These are phyloP conservation scores for Ctena decussata DNA, from an alignment of 2,888 invertebrate species.

Conservation along the genomic window DNA sequence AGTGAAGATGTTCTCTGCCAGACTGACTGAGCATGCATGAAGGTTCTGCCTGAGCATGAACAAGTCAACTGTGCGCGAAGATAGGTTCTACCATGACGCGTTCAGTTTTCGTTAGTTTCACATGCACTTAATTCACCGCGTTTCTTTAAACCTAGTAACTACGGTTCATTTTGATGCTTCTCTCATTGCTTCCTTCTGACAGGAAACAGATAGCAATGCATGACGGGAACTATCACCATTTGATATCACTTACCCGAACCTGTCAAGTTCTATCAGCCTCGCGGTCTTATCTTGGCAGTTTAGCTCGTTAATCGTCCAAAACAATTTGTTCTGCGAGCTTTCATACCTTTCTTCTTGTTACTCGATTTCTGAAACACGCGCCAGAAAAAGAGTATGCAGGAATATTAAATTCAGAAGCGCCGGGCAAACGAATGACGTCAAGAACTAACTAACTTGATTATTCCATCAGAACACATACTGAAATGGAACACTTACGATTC, in stretches of 20 bases:
- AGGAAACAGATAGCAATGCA: slow-evolving; percentile 65
- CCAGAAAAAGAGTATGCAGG: neutral
- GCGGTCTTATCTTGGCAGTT: slow-evolving; percentile 58
- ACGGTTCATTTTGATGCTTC: slow-evolving; percentile 30
- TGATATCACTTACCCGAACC: slow-evolving; percentile 65
- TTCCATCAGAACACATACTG: too few relatives aligned
- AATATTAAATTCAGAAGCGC: too few relatives aligned
- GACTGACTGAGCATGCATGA: too few relatives aligned
- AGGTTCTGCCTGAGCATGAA: too few relatives aligned
- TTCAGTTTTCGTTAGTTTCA: too few relatives aligned
- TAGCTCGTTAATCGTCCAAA: slow-evolving; percentile 66
- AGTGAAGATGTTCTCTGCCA: too few relatives aligned
- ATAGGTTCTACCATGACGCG: too few relatives aligned
- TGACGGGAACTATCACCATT: slow-evolving; percentile 67
- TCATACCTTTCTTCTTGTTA: slow-evolving; percentile 16
- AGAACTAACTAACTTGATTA: too few relatives aligned
- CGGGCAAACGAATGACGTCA: neutral
- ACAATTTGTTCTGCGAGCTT: slow-evolving; percentile 60
- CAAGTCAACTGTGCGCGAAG: too few relatives aligned
- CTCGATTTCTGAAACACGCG: neutral
- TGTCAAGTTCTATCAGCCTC: slow-evolving; percentile 62
- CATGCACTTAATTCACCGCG: too few relatives aligned
- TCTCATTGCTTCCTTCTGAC: slow-evolving; percentile 50
- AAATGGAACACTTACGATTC: too few relatives aligned
- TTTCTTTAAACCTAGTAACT: too few relatives aligned